Conservation (phyloP, 2,113 vertebrate species). For the Nesospiza acunhae region DNA sequence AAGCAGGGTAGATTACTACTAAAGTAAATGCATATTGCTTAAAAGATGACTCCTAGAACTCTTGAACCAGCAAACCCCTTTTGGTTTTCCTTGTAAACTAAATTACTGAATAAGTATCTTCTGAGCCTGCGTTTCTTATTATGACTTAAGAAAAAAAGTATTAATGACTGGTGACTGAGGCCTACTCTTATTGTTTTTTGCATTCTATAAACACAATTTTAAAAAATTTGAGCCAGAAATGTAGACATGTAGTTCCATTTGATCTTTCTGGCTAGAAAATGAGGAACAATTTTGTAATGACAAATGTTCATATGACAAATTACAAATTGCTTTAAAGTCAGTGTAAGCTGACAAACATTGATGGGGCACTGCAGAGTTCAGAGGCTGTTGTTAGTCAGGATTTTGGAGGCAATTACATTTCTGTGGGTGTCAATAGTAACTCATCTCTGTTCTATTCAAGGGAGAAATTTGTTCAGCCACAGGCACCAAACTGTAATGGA, state of each 20-base stretch:
- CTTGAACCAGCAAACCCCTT: background rate
- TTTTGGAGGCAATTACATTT: background rate
- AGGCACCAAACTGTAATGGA: background rate
- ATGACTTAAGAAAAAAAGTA: background rate
- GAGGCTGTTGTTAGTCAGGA: background rate
- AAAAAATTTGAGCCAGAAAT: background rate
- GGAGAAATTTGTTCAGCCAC: background rate
- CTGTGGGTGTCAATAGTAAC: background rate
- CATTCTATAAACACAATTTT: background rate
- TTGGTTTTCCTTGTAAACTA: background rate
- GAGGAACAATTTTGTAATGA: background rate
- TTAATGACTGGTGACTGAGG: background rate
- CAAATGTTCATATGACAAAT: background rate
- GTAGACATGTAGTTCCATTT: background rate
- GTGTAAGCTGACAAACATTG: background rate
- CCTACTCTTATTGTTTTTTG: background rate
- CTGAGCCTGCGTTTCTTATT: background rate
- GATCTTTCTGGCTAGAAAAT: background rate
- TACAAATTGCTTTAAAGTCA: background rate
- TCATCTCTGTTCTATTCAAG: background rate
- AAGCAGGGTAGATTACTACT: rapidly evolving
- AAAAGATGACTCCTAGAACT: background rate
- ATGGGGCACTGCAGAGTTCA: background rate
- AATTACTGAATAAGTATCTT: background rate
- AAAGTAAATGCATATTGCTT: background rate